phyloP scores from a whole-genome alignment of 2,888 invertebrate species.

The Didymodactylos carnosus region DNA sequence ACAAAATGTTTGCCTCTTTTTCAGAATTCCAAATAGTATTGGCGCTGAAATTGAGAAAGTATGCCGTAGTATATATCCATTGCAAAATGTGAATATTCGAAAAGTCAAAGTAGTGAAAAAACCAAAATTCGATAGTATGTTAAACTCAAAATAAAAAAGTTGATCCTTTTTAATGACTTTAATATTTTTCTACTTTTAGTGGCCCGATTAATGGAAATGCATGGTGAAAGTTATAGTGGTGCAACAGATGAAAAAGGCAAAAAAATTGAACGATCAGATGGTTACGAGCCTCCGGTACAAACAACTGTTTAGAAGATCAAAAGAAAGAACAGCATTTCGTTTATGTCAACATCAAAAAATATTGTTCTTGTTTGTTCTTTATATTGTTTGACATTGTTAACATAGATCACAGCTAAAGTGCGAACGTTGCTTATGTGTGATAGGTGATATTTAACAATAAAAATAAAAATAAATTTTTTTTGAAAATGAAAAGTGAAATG shows the following conservation, averaged over 20 bases:
- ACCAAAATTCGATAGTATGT: constrained; percentile 76
- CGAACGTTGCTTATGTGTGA: too few relatives aligned
- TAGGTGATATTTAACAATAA: too few relatives aligned
- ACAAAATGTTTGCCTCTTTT: constrained; percentile 6
- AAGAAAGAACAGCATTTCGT: too few relatives aligned
- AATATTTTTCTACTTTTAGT: too few relatives aligned
- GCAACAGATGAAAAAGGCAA: constrained; percentile 24
- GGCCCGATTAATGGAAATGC: constrained; percentile 74
- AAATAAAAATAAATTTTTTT: too few relatives aligned
- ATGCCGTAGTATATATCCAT: constrained; percentile 85
- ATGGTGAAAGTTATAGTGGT: constrained; percentile 52
- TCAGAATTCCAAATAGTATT: constrained; percentile 72
- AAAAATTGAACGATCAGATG: constrained; percentile 38
- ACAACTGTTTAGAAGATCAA: constrained; percentile 79
- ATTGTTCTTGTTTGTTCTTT: too few relatives aligned
- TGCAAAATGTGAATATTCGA: constrained; percentile 90
- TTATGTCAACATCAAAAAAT: too few relatives aligned
- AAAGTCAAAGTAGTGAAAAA: constrained; percentile 98
- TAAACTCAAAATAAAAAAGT: constrained; percentile 14
- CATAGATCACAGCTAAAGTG: too few relatives aligned
- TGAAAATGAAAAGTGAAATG: too few relatives aligned
- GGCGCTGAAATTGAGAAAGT: constrained; percentile 96
- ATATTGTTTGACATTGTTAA: too few relatives aligned
- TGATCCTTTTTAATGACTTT: background rate
- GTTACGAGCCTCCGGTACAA: constrained; percentile 93